These are phyloP conservation scores for Catocala fraxini DNA, from an alignment of 2,888 invertebrate genomes.

Conservation along the genomic window DNA sequence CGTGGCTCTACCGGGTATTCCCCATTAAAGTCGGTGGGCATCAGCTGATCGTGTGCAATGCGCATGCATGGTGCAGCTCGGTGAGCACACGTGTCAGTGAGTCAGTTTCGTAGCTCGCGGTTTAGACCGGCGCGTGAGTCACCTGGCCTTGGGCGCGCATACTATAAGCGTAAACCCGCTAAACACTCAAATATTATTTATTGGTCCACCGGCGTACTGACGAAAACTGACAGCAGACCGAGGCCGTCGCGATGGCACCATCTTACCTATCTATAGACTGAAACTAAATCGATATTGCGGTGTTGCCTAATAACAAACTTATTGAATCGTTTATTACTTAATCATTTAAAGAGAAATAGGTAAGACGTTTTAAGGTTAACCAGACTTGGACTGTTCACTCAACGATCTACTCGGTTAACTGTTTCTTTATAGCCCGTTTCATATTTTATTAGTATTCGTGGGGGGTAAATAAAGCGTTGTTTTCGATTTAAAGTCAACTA, in stretches of 20 bases:
- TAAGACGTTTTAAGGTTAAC: background rate
- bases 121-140: conserved; percentile 76
- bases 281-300: conserved; percentile 33
- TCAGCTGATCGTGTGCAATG: conserved; percentile 56
- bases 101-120: conserved; percentile 69
- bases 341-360: conserved; percentile 1
- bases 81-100: conserved; percentile 65
- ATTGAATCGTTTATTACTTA: conserved; percentile 4
- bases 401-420: too few relatives aligned
- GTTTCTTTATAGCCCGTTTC: conserved; percentile 14
- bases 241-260: conserved; percentile 62
- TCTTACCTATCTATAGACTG: conserved; percentile 47
- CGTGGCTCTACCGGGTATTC: conserved; percentile 24
- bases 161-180: conserved; percentile 67
- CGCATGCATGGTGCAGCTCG: conserved; percentile 41
- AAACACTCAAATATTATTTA: conserved; percentile 80
- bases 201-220: conserved; percentile 66
- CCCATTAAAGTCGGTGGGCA: conserved; percentile 23
- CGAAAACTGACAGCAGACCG: conserved; percentile 63
- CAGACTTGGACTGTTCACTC: background rate
- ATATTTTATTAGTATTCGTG: conserved; percentile 11
- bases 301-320: conserved; percentile 17
- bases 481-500: conserved; percentile 63
- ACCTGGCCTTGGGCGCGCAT: conserved; percentile 76
- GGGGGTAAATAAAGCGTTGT: conserved; percentile 42